Evolutionary conservation across 1,140 invertebrate genomes (phyloP).

Genomic region (Drosophila bocqueti): DNA sequence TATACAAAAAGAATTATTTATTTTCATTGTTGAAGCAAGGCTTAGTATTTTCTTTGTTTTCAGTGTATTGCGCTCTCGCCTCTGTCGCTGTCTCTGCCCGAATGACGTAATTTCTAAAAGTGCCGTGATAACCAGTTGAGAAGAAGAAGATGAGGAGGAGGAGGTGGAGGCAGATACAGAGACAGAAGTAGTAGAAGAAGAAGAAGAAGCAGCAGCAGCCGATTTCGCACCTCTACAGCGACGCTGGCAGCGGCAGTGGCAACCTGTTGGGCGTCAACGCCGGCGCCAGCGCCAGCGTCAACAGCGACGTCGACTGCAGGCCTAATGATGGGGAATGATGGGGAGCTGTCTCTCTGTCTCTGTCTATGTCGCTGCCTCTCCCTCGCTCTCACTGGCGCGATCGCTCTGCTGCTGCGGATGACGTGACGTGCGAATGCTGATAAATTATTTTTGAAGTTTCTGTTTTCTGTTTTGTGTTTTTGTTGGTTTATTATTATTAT

Average conservation of each 20-base stretch:
- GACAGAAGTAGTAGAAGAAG: constrained; percentile 8
- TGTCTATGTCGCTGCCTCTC: constrained; percentile 2
- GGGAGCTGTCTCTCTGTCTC: constrained; percentile 25
- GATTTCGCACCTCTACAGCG: constrained; percentile 60
- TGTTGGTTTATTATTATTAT: constrained; percentile 30
- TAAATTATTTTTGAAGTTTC: constrained; percentile 71
- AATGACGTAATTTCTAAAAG: constrained; percentile 83
- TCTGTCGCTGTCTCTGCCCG: constrained; percentile 28
- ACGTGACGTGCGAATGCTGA: constrained; percentile 77
- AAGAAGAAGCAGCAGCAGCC: constrained; percentile 24
- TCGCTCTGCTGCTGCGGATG: constrained; percentile 44
- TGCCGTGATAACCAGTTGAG: constrained; percentile 75
- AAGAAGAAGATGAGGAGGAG: constrained; percentile 20
- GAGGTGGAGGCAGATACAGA: constrained; percentile 7
- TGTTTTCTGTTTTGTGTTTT: constrained; percentile 34
- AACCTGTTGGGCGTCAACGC: constrained; percentile 68
- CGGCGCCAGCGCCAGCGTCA: constrained; percentile 24
- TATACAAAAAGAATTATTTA: neutral
- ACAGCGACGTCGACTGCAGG: constrained; percentile 22
- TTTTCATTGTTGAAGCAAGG: neutral
- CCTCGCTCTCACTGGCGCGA: constrained; percentile 2
- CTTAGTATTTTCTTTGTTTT: neutral
- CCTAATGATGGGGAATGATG: constrained; percentile 42
- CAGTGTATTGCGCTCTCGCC: constrained; percentile 3
- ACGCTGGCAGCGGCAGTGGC: constrained; percentile 46